Conservation (phyloP, 2,888 invertebrate species). For the Hemaris fuciformis region DNA sequence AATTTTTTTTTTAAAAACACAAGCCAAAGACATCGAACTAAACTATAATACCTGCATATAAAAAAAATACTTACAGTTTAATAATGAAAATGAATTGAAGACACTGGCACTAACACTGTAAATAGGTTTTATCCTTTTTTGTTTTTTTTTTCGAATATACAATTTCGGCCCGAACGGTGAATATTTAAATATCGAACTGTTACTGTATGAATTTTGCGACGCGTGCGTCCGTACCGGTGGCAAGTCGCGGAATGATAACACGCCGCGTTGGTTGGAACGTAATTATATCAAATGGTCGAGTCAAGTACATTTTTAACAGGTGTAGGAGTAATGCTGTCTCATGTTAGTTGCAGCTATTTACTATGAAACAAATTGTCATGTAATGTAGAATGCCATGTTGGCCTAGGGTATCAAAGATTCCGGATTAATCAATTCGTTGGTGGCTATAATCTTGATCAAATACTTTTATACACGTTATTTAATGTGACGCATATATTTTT, state of each 20-base stretch:
- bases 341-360: not conserved
- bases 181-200: slow-evolving; percentile 30
- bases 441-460: too few species aligned
- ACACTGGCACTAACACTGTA: not conserved
- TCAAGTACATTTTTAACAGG: slow-evolving; percentile 24
- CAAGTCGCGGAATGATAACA: slow-evolving; percentile 61
- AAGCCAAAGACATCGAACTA: not conserved
- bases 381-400: not conserved
- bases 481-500: too few species aligned
- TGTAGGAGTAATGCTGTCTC: slow-evolving; percentile 23
- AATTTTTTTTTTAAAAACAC: too few species aligned
- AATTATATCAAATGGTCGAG: slow-evolving; percentile 38
- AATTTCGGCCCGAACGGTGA: slow-evolving; percentile 22
- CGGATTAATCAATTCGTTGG: not conserved
- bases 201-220: slow-evolving; percentile 29
- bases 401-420: not conserved
- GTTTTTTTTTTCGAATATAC: not conserved
- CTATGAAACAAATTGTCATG: not conserved
- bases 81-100: slow-evolving; percentile 1
- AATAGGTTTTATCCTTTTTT: not conserved
- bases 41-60: not conserved
- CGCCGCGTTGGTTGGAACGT: slow-evolving; percentile 32
- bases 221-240: slow-evolving; percentile 45
- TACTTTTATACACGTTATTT: too few species aligned
- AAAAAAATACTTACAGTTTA: slow-evolving; percentile 9